phyloP scores from a whole-genome alignment of 2,888 invertebrate species.

The Cephus runcator region DNA sequence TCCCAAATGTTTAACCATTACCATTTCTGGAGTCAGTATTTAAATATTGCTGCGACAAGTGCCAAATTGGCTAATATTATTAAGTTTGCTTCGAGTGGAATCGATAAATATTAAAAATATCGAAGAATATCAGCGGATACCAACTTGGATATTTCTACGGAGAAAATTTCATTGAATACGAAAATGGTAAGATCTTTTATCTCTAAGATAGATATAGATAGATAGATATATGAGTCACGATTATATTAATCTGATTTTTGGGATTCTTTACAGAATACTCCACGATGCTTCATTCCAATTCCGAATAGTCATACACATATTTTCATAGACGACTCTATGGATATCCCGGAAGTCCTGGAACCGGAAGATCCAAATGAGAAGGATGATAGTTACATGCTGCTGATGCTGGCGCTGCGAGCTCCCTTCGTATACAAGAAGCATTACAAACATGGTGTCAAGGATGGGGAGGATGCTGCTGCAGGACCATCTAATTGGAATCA shows the following conservation, averaged over 20 bases:
- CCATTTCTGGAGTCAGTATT: neutral
- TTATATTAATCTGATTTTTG: neutral
- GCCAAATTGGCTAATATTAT: neutral
- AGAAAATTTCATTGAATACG: neutral
- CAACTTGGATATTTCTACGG: neutral
- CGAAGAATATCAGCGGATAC: neutral
- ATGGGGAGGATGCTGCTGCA: neutral
- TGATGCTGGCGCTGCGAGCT: neutral
- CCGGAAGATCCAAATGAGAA: neutral
- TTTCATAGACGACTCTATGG: neutral
- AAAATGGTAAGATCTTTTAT: neutral
- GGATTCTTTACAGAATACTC: neutral
- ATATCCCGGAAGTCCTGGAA: neutral
- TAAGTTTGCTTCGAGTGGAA: neutral
- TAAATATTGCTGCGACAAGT: neutral
- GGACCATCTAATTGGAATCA: neutral
- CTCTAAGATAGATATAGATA: neutral
- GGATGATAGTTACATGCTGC: neutral
- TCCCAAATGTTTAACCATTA: neutral
- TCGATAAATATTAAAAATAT: neutral
- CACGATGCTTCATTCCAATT: neutral
- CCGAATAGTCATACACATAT: neutral
- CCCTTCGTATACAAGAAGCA: neutral
- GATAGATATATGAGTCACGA: neutral
- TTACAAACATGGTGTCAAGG: neutral